These are phyloP conservation scores for Onychomys leucogaster DNA, from an alignment of 2,797 vertebrate species.

Conservation along the genomic window DNA sequence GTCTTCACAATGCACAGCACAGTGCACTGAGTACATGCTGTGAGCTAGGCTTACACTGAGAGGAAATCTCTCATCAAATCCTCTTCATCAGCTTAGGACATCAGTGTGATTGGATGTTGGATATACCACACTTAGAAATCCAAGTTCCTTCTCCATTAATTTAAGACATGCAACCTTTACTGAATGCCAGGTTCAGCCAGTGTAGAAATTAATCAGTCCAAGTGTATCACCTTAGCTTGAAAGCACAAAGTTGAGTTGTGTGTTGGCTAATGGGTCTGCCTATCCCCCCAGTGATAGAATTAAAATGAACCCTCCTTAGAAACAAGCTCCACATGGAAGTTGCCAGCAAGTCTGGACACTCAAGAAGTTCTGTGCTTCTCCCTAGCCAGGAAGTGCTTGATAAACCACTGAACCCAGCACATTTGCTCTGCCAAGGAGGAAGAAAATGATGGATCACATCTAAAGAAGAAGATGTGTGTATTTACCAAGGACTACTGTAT, in stretches of 20 bases:
- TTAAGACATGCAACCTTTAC: not conserved
- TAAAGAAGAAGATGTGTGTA: not conserved
- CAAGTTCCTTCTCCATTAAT: not conserved
- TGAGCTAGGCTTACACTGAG: not conserved
- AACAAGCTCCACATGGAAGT: not conserved
- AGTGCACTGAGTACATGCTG: not conserved
- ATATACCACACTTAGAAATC: not conserved
- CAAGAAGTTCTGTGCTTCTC: slow-evolving; percentile 8
- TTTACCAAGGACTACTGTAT: not conserved
- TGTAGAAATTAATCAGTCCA: not conserved
- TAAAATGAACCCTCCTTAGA: slow-evolving; percentile 21
- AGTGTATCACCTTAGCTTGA: not conserved
- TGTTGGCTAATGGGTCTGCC: not conserved
- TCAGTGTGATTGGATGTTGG: not conserved
- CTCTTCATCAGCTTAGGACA: not conserved
- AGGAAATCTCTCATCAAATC: not conserved
- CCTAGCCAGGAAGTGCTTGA: not conserved
- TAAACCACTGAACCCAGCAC: slow-evolving; percentile 25
- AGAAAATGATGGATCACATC: not conserved
- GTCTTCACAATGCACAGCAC: not conserved
- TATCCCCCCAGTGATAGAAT: not conserved
- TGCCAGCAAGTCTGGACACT: not conserved
- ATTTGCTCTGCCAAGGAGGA: not conserved
- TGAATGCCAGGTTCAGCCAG: not conserved
- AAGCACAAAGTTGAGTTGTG: not conserved